These are phyloP conservation scores for Acleris cristana DNA, from an alignment of 2,888 invertebrate genomes.

Conservation along the genomic window DNA sequence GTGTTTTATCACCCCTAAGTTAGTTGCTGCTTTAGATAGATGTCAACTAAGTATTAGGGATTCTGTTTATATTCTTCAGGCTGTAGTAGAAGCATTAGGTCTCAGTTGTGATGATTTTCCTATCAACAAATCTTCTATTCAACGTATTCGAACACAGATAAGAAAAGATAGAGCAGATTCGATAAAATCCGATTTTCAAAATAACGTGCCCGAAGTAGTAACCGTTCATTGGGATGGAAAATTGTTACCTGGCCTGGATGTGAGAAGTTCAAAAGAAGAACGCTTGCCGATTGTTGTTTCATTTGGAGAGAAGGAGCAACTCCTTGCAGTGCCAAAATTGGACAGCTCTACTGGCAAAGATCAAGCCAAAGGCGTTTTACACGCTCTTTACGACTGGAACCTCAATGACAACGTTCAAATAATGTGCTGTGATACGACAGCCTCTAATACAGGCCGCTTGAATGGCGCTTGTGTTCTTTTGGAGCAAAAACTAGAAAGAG, in stretches of 20 bases:
- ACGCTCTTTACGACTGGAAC: conserved; percentile 39
- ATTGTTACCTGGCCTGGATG: conserved; percentile 49
- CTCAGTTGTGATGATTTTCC: conserved; percentile 44
- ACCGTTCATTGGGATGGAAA: conserved; percentile 54
- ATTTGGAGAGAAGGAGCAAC: conserved; percentile 4
- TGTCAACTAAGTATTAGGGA: conserved; percentile 28
- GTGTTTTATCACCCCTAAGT: too few species aligned
- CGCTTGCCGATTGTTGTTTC: conserved; percentile 57
- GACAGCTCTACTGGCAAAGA: conserved; percentile 36
- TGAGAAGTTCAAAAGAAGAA: conserved; percentile 44
- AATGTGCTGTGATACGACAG: conserved; percentile 39
- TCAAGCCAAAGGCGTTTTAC: conserved; percentile 38
- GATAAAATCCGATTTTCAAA: conserved; percentile 53
- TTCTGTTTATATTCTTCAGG: conserved; percentile 37
- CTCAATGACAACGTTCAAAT: conserved; percentile 39
- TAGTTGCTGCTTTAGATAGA: too few species aligned
- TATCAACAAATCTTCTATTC: conserved; percentile 46
- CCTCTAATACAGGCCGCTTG: conserved; percentile 34
- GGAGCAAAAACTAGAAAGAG: conserved; percentile 29
- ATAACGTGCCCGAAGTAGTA: conserved; percentile 48
- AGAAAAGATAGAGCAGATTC: conserved; percentile 46
- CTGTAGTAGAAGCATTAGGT: conserved; percentile 33
- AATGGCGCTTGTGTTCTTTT: conserved; percentile 30
- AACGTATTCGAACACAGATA: conserved; percentile 42
- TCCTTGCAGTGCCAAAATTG: conserved; percentile 38